These are phyloP conservation scores for Excalfactoria chinensis DNA, from an alignment of 2,113 vertebrate genomes.

Conservation along the genomic window DNA sequence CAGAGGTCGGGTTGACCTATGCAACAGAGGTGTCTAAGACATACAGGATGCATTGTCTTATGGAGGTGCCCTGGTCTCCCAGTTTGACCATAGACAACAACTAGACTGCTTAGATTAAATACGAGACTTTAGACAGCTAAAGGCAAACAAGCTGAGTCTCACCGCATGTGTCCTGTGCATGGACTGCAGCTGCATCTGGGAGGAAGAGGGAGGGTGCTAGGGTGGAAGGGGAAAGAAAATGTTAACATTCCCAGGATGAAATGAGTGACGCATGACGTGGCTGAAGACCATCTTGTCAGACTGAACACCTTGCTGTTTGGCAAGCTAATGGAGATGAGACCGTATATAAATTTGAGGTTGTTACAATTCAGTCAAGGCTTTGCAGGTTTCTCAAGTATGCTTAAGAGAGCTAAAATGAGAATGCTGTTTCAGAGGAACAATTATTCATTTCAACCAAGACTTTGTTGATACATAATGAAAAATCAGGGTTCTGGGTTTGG, in stretches of 20 bases:
- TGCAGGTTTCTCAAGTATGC: background rate
- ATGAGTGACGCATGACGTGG: background rate
- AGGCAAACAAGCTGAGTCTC: constrained; percentile 71
- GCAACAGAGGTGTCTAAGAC: background rate
- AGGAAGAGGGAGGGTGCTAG: constrained; percentile 74
- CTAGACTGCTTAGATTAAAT: constrained; percentile 28
- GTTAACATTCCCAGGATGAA: constrained; percentile 48
- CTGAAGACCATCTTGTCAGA: constrained; percentile 1
- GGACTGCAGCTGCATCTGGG: constrained; percentile 72
- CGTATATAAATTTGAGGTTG: background rate
- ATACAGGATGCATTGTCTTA: background rate
- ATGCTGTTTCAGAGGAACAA: background rate
- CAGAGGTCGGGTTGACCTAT: background rate
- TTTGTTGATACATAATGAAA: background rate
- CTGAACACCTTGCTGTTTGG: background rate
- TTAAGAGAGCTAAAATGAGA: background rate
- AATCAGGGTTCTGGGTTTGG: background rate
- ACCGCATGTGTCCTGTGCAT: constrained; percentile 68
- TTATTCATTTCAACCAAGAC: background rate
- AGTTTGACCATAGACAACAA: constrained; percentile 21
- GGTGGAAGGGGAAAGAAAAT: constrained; percentile 70
- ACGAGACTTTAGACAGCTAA: constrained; percentile 73
- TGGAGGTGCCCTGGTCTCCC: background rate
- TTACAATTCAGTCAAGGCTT: background rate
- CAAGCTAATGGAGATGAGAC: background rate